These are phyloP conservation scores for Acrossocheilus wenchowensis DNA, from an alignment of 2,797 vertebrate genomes.

Conservation along the genomic window DNA sequence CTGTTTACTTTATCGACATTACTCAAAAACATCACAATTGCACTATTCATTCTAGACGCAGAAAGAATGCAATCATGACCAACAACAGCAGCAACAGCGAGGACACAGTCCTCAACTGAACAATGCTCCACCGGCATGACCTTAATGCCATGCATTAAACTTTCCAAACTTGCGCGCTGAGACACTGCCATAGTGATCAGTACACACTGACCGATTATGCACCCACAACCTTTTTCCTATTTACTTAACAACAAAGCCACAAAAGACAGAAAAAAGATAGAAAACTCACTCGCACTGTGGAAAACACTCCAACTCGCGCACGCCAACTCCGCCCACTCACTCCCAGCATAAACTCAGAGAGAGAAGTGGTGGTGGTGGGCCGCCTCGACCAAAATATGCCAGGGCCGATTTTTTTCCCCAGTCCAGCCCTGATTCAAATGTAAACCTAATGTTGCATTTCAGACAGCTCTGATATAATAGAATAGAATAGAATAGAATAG, in stretches of 20 bases:
- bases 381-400: too few relatives aligned
- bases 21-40: not conserved
- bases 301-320: not conserved
- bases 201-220: not conserved
- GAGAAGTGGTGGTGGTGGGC: not conserved
- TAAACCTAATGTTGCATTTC: too few relatives aligned
- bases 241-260: not conserved
- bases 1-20: not conserved
- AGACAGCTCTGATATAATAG: too few relatives aligned
- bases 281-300: not conserved
- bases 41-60: not conserved
- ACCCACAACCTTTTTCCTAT: not conserved
- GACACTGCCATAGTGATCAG: not conserved
- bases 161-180: not conserved
- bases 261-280: not conserved
- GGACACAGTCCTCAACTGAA: not conserved
- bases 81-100: not conserved
- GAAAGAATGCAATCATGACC: not conserved
- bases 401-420: too few relatives aligned
- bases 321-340: not conserved
- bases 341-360: not conserved
- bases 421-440: too few relatives aligned
- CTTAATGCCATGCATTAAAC: not conserved
- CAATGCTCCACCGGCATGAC: not conserved
- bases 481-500: too few relatives aligned